Base-by-base conservation (phyloP, 1,140 invertebrate species). In the Ostrea edulis region DNA sequence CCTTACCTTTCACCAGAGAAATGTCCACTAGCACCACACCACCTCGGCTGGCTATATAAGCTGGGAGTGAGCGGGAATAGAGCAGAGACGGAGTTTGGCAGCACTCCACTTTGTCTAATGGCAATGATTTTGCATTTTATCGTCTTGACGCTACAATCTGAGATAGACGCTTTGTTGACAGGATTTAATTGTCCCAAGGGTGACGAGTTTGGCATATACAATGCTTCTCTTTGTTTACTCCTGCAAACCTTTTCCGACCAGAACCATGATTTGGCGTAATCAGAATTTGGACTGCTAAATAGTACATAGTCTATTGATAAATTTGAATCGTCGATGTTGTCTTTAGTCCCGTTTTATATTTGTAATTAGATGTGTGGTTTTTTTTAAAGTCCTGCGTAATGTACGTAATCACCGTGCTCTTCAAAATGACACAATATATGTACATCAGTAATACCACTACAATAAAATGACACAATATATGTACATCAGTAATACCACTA, bases 71-170 rank as follows among this genome's bases (percentile, higher is more conserved):
- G 29, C 22, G 29, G 11, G 3, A 25, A 29, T 7, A 2, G 25
- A 25, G 14, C 68, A 14, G 29, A 35, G 29, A 25, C 25, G 35
- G 68, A 77, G 25, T 77, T 77, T 77, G 68, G 68, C 68, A 44
- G 0, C 14, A 9, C 25, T 77, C 68, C 68, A 77, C 29, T 25
- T 35, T 77, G 68, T 77, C 25, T 77, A 22, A 20, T 29, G 22
- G 68, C 68, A 25, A 35, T 77, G 68, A 77, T 77, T 77, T 29
- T 29, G 68, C 68, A 77, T 77, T 62, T 62, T 77, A 77, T 77
- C 25, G 68, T 77, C 22, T 14, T 77, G 68, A 77, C 68, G 68
- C 68, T 77, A 14, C 68, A 35, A 14, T 77, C 68, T 29, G 9
- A 77, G 68, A 77, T 29, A 77, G 29, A 25, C 14, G 68, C 29